Conservation (phyloP, 1,140 invertebrate genomes). For the Euura lappo region DNA sequence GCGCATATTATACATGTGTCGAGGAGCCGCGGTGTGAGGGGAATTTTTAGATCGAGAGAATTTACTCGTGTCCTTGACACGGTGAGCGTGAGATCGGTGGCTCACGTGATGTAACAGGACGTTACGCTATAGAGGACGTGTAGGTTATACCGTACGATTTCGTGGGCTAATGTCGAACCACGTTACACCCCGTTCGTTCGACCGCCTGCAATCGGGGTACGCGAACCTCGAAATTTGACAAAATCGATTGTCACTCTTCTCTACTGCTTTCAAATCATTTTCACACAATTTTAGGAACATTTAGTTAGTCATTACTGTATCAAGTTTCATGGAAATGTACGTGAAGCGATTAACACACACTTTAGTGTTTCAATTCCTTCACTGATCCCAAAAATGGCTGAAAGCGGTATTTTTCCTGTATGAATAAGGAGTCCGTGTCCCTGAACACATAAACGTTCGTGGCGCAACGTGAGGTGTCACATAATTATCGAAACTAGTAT, state of each 20-base stretch:
- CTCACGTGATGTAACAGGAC: constrained; percentile 20
- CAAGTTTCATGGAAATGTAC: too few species aligned
- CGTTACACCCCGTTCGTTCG: neutral
- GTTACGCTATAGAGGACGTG: constrained; percentile 4
- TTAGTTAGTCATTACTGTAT: too few species aligned
- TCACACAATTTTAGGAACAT: too few species aligned
- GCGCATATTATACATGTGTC: neutral
- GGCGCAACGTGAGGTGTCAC: constrained; percentile 24
- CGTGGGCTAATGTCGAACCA: neutral
- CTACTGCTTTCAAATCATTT: too few species aligned
- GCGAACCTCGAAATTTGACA: too few species aligned
- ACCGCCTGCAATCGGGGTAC: too few species aligned
- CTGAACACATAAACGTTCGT: constrained; percentile 33
- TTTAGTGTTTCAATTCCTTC: too few species aligned
- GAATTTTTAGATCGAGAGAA: constrained; percentile 46
- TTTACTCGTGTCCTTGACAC: constrained; percentile 52
- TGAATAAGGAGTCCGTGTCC: constrained; percentile 30
- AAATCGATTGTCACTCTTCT: too few species aligned
- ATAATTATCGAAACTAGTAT: too few species aligned
- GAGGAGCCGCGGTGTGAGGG: constrained; percentile 2
- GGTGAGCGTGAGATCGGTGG: constrained; percentile 43
- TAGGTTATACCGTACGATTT: neutral
- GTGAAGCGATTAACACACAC: too few species aligned
- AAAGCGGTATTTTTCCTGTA: constrained; percentile 37
- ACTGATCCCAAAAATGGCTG: constrained; percentile 23